A percentile compares a stretch with the other conserved stretches of the same genome.
Conservation (phyloP, 2,888 invertebrate species). For the Melipona beecheii region DNA sequence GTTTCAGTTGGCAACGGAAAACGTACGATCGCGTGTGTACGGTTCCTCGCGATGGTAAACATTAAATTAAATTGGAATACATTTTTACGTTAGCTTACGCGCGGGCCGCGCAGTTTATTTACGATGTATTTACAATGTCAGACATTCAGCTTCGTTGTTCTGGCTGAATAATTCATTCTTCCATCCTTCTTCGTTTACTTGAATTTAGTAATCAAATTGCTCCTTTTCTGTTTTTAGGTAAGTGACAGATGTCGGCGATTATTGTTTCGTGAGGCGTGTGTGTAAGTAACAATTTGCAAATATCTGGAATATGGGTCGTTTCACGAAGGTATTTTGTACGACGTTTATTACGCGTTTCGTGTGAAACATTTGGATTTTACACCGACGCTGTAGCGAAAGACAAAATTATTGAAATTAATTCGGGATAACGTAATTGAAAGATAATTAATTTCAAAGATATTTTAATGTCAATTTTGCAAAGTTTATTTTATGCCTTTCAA, state of each 20-base stretch:
- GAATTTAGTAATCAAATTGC: not conserved
- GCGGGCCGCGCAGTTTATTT: not conserved
- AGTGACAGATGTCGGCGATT: not conserved
- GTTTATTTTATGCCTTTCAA: no score
- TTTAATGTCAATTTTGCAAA: no score
- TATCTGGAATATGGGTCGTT: not conserved
- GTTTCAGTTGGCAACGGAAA: slow-evolving; percentile 29
- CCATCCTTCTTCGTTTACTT: not conserved
- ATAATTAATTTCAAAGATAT: no score
- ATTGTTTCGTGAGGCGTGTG: not conserved
- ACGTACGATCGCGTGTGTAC: slow-evolving; percentile 1
- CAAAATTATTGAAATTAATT: no score
- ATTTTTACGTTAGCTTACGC: not conserved
- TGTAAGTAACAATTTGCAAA: slow-evolving; percentile 13
- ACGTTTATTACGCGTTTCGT: no score
- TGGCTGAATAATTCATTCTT: not conserved
- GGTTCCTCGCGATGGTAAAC: not conserved
- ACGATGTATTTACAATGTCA: not conserved
- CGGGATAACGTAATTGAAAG: no score
- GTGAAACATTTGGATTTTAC: no score
- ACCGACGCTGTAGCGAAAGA: no score
- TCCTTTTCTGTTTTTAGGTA: slow-evolving; percentile 39
- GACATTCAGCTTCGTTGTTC: not conserved
- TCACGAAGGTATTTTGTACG: no score
- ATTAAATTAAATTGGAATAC: slow-evolving; percentile 36